Evolutionary conservation across 2,113 vertebrate genomes (phyloP), one percentile per base, ranked within the genome.

Genomic region (Dasypus novemcinctus): DNA sequence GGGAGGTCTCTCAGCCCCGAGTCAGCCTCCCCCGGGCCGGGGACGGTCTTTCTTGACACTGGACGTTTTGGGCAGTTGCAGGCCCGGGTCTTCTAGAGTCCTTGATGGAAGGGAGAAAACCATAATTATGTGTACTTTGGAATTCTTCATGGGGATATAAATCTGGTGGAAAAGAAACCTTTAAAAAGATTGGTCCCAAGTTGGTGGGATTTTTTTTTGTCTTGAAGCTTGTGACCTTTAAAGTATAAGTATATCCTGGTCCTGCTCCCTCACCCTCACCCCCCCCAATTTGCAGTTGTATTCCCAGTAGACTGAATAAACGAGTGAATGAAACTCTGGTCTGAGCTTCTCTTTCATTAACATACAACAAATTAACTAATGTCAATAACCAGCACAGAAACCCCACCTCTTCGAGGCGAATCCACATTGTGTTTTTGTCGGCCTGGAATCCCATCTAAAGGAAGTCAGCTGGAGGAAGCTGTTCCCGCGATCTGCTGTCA

Each of bases 311-410:
- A 31, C 20, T 10, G 61, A 41, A 46, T 59, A 25, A 14, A 3
- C 23, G n/a, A 6, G 21, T 17, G 46, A 66, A 4, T 10, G 36
- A 38, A n/a, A 15, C 29, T 61, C 49, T 4, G 0, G 0, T 43
- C 78, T n/a, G 29, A 54, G 25, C 52, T 36, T 68, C 21, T 52
- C 6, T 36, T 64, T 72, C 1, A 1, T 1, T 36, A 31, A 38
- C 29, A 49, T 33, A 33, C 52, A 92, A 41, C 72, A 41, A 8
- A 11, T 9, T 7, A 2, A 46, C 13, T 0, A 0, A 1, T 29
- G 1, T 31, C 5, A 2, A 9, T 38, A 0, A 1, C 0, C 17
- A 21, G 27, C 1, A 4, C 6, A 1, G 7, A 7, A 5, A 5
- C 6, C 1, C 10, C 8, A 5, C 18, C 27, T 29, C 3, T 20